Evolutionary conservation across 35 echinoderm and acorn worm species (phyloP).

Genomic region (Diadema setosum): DNA sequence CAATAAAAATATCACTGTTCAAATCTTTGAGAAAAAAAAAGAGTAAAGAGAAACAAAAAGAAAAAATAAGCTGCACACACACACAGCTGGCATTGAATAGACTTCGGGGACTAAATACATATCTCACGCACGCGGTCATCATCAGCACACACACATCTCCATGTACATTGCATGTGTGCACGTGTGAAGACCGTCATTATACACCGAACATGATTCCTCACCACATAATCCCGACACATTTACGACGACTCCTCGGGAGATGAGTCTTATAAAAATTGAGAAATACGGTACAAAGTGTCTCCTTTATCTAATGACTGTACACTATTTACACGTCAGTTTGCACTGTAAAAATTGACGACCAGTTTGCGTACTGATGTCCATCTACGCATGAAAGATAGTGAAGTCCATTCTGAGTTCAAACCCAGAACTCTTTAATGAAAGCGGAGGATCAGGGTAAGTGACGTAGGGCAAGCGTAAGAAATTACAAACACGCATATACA

Average conservation of each 20-base stretch:
- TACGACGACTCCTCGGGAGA: neutral
- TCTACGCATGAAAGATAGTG: neutral
- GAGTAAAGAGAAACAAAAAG: too few relatives aligned
- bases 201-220: neutral
- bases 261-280: neutral
- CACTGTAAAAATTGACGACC: neutral
- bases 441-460: too few relatives aligned
- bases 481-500: neutral
- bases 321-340: neutral
- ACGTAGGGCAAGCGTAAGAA: too few relatives aligned
- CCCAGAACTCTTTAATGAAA: too few relatives aligned
- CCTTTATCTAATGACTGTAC: neutral
- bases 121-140: too few relatives aligned
- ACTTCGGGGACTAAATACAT: too few relatives aligned
- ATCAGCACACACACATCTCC: neutral
- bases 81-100: too few relatives aligned
- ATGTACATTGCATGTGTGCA: neutral
- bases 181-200: neutral
- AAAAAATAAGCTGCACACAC: too few relatives aligned
- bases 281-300: neutral
- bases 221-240: neutral
- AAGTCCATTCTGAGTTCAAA: neutral
- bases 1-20: too few relatives aligned
- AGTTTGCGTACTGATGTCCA: neutral
- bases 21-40: too few relatives aligned